Percentiles rank a stretch among this genome's conserved stretches.
Evolutionary conservation across 2,888 invertebrate species (phyloP).

Genomic region (Dicyrtoma fusca): DNA sequence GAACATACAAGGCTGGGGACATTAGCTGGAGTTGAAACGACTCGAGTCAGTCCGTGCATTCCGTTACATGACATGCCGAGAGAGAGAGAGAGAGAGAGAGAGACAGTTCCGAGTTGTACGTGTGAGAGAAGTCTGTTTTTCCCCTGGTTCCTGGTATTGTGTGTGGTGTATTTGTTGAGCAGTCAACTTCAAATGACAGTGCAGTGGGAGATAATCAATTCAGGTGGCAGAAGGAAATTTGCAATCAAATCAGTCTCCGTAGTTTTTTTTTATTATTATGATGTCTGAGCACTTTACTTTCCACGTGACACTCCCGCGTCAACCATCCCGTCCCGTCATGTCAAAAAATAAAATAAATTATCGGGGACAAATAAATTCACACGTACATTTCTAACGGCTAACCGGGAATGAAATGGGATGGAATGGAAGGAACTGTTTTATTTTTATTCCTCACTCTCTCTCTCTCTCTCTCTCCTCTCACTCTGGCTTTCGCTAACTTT

Average conservation of each 20-base stretch:
- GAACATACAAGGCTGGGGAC: too few relatives aligned
- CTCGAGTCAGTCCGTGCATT: too few relatives aligned
- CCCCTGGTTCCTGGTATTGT: neutral
- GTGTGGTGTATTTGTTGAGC: too few relatives aligned
- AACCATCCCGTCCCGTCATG: too few relatives aligned
- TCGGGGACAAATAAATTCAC: neutral
- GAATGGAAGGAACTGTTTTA: neutral
- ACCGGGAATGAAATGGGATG: too few relatives aligned
- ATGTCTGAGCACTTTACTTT: slow-evolving; percentile 15
- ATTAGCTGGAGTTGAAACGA: too few relatives aligned
- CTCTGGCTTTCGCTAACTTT: neutral
- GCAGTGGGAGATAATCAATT: slow-evolving; percentile 28
- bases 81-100: too few relatives aligned
- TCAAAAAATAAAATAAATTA: slow-evolving; percentile 12
- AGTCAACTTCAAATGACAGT: slow-evolving; percentile 34
- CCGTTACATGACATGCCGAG: too few relatives aligned
- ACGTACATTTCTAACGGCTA: too few relatives aligned
- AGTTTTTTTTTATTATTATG: neutral
- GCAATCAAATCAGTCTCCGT: too few relatives aligned
- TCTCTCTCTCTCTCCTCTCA: neutral
- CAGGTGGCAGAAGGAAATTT: neutral
- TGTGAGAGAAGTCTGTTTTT: neutral
- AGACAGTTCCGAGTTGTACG: too few relatives aligned
- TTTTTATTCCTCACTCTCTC: neutral
- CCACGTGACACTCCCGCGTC: slow-evolving; percentile 17